A percentile compares a stretch with the other conserved stretches of the same genome.
Evolutionary conservation across 2,797 vertebrate species (phyloP).

Genomic region (Otus scops): DNA sequence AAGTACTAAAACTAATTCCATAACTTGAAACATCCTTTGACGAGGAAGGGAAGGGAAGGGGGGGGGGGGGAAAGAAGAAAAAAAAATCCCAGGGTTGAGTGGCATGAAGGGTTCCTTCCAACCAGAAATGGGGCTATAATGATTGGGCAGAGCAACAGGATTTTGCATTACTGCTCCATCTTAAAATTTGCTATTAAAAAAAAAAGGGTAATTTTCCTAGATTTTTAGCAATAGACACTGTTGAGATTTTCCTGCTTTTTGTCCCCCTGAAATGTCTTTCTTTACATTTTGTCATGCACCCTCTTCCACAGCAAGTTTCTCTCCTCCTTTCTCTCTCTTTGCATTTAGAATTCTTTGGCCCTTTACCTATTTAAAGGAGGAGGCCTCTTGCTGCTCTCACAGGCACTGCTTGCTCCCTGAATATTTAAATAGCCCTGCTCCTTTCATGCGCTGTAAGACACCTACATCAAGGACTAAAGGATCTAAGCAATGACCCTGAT

Average conservation of each 20-base stretch:
- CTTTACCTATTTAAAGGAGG: neutral
- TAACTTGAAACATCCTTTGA: neutral
- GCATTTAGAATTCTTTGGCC: neutral
- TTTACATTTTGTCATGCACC: neutral
- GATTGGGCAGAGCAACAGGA: neutral
- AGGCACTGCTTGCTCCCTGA: neutral
- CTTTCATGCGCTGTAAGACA: constrained; percentile 17
- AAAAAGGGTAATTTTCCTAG: neutral
- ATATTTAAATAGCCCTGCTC: constrained; percentile 13
- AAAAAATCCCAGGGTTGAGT: accelerated
- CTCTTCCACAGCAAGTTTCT: neutral
- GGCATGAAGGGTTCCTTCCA: neutral
- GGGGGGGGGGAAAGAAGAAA: too few relatives aligned
- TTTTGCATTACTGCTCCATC: neutral
- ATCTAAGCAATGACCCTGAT: constrained; percentile 26
- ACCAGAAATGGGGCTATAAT: neutral
- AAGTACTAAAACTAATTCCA: neutral
- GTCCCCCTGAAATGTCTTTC: neutral
- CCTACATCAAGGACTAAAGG: constrained; percentile 7
- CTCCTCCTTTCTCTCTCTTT: neutral
- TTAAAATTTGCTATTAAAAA: neutral
- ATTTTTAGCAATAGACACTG: neutral
- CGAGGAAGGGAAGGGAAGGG: neutral
- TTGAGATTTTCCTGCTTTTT: neutral
- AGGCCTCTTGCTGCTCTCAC: neutral